phyloP scores from a whole-genome alignment of 2,888 invertebrate genomes.

The Andrena praecox region DNA sequence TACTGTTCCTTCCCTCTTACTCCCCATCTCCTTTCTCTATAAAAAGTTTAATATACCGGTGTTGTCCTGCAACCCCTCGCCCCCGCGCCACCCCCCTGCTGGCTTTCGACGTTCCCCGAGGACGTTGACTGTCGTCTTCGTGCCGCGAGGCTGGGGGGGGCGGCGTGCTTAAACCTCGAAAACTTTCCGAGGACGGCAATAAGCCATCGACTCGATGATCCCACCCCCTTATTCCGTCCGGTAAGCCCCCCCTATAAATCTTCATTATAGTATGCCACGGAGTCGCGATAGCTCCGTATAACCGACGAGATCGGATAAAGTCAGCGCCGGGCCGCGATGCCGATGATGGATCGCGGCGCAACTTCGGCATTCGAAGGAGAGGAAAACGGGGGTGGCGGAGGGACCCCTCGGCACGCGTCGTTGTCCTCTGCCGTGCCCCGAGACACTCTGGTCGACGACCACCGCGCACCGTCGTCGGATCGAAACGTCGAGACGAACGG shows the following conservation, averaged over 20 bases:
- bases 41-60: constrained; percentile 80
- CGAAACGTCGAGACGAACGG: constrained; percentile 71
- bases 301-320: constrained; percentile 66
- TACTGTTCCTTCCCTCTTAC: constrained; percentile 52
- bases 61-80: constrained; percentile 57
- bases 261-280: constrained; percentile 78
- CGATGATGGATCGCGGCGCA: constrained; percentile 64
- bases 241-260: constrained; percentile 78
- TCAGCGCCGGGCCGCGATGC: constrained; percentile 50
- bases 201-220: constrained; percentile 78
- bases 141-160: no score
- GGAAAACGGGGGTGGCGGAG: constrained; percentile 20
- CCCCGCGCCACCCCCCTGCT: constrained; percentile 21
- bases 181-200: constrained; percentile 79
- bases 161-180: constrained; percentile 72
- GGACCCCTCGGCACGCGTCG: constrained; percentile 18
- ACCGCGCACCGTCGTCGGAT: constrained; percentile 45
- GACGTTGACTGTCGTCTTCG: constrained; percentile 32
- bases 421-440: constrained; percentile 16
- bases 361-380: constrained; percentile 32
- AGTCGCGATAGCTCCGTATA: constrained; percentile 55
- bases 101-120: constrained; percentile 6
- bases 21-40: constrained; percentile 54
- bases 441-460: neutral
- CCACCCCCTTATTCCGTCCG: constrained; percentile 49